Evolutionary conservation across 2,797 vertebrate genomes (phyloP), one percentile per base, ranked within the genome.

Genomic region (Microctenopoma lineatum): DNA sequence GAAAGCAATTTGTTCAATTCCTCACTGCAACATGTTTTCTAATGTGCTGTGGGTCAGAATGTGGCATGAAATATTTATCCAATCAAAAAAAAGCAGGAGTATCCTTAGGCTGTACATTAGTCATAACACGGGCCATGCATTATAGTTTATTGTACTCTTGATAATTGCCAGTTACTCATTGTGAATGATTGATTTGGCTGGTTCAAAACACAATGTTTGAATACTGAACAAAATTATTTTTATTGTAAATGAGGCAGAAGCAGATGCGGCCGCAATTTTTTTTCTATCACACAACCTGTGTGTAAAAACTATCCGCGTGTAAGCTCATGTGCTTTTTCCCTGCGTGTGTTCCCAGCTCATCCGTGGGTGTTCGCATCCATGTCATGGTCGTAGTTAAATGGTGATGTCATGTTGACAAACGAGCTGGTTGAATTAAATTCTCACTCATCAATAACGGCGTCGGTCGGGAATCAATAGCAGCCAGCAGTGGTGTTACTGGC

Each of bases 401-500:
- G 85, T 84, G 90, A 90, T 91, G 91, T 93, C 91, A 92, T 89
- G 76, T 91, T 93, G 93, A 94, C 90, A 91, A 92, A 94, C 79
- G 91, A 92, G 90, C 77, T 84, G 83, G 90, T 90, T 87, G 89
- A 91, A 95, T 94, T 92, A 93, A 92, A 94, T 91, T 92, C 88
- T 84, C 85, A 84, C 87, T 93, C 90, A 94, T 94, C 91, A 93
- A 94, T 94, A 94, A 93, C 77, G 63, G 70, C 83, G 86, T 89
- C 59, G 79, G 83, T 84, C 72, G 59, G 78, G 75, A 91, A 94
- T 94, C 94, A 92, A 94, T 94, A 93, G 86, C 78, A 79, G 85
- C 79, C 85, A 90, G 80, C 87, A 66, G 85, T 85, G 80, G 87
- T 64, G 78, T 85, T 88, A 60, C 84, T 82, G 84, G 77, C 75